Percentiles rank a stretch among this genome's conserved stretches.
phyloP scores from a whole-genome alignment of 2,888 invertebrate species.

The Scotopteryx bipunctaria region DNA sequence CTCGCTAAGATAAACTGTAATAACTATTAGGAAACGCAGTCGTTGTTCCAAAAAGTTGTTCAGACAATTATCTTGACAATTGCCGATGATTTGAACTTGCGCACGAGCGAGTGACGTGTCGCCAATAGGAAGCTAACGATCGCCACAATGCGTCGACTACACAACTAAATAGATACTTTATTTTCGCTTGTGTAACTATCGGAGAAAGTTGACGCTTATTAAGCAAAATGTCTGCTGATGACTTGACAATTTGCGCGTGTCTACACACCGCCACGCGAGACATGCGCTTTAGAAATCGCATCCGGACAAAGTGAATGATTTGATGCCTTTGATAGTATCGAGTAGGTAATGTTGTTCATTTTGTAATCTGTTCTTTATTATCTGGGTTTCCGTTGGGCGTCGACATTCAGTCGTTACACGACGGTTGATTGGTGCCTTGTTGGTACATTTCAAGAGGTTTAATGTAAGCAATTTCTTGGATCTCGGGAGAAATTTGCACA shows the following conservation, averaged over 20 bases:
- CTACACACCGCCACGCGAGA: constrained; percentile 16
- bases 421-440: constrained; percentile 15
- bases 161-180: constrained; percentile 60
- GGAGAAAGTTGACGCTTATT: constrained; percentile 37
- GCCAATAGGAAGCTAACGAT: constrained; percentile 70
- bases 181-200: constrained; percentile 40
- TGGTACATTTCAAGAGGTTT: constrained; percentile 7
- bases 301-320: constrained; percentile 26
- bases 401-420: background rate
- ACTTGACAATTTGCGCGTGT: constrained; percentile 36
- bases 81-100: constrained; percentile 57
- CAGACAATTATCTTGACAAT: constrained; percentile 78
- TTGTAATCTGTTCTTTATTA: constrained; percentile 20
- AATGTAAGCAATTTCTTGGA: constrained; percentile 11
- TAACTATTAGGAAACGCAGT: constrained; percentile 71
- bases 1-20: constrained; percentile 43
- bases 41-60: constrained; percentile 62
- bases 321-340: constrained; percentile 10
- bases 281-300: constrained; percentile 29
- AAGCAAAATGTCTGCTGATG: constrained; percentile 34
- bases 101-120: constrained; percentile 57
- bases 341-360: constrained; percentile 18
- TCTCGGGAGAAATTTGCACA: constrained; percentile 5
- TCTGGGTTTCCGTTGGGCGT: constrained; percentile 12
- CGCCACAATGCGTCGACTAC: constrained; percentile 54